A percentile compares a stretch with the other conserved stretches of the same genome.
Conservation (phyloP, 2,113 vertebrate genomes). For the Eulacestoma nigropectus region DNA sequence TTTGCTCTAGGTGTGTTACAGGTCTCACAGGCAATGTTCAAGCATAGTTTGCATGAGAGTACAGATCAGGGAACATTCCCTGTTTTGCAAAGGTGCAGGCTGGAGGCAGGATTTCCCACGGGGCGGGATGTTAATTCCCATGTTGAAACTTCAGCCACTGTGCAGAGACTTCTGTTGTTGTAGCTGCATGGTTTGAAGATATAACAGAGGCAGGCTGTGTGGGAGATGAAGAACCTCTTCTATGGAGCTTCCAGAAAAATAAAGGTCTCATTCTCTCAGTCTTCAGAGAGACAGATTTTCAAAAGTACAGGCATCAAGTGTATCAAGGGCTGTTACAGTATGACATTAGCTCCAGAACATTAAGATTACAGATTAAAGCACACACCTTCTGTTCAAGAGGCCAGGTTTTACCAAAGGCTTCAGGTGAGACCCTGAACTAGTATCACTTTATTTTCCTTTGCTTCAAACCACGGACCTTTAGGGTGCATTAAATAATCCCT, state of each 20-base stretch:
- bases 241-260: not conserved
- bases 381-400: not conserved
- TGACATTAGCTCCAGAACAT: not conserved
- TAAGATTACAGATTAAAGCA: not conserved
- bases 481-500: not conserved
- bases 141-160: not conserved
- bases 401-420: not conserved
- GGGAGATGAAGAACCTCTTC: not conserved
- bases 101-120: not conserved
- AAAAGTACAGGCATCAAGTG: not conserved
- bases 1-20: not conserved
- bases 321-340: not conserved
- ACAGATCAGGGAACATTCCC: not conserved
- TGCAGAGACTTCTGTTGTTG: not conserved
- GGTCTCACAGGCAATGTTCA: not conserved
- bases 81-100: not conserved
- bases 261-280: not conserved
- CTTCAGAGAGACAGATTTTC: not conserved
- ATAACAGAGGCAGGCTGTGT: not conserved
- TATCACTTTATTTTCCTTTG: not conserved
- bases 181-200: not conserved
- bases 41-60: not conserved
- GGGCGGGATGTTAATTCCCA: not conserved
- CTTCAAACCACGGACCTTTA: not conserved
- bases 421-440: not conserved